Conservation (phyloP, 2,888 invertebrate species). For the Apeira syringaria region DNA sequence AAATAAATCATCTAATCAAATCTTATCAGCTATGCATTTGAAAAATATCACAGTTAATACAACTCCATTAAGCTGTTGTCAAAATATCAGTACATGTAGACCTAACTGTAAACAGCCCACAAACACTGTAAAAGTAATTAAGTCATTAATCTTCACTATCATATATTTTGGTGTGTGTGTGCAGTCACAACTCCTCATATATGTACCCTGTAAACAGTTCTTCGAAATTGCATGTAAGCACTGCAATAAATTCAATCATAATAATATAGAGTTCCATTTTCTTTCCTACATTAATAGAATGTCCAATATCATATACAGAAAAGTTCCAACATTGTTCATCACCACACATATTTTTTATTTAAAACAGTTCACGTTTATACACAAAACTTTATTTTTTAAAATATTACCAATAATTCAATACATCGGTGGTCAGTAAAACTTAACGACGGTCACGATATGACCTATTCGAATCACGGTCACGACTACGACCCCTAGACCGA, state of each 20-base stretch:
- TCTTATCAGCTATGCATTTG: conserved; percentile 38
- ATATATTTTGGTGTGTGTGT: not conserved
- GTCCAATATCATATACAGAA: conserved; percentile 24
- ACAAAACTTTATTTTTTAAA: conserved; percentile 72
- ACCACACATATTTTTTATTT: conserved; percentile 64
- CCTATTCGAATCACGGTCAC: conserved; percentile 81
- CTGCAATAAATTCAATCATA: not conserved
- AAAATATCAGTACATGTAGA: conserved; percentile 6
- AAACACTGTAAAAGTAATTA: conserved; percentile 18
- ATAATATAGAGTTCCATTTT: conserved; percentile 4
- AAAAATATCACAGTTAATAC: conserved; percentile 55
- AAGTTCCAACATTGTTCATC: conserved; percentile 53
- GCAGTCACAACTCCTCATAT: not conserved
- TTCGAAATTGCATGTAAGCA: conserved; percentile 7
- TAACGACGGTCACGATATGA: conserved; percentile 85
- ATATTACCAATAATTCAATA: conserved; percentile 63
- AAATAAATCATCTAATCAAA: conserved; percentile 29
- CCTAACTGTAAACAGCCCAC: not conserved
- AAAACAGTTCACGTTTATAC: conserved; percentile 82
- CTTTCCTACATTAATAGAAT: conserved; percentile 8
- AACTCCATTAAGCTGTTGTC: conserved; percentile 38
- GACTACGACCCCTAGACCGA: conserved; percentile 84
- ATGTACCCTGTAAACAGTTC: conserved; percentile 21
- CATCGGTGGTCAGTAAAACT: conserved; percentile 60
- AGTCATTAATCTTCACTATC: conserved; percentile 16